Percentiles rank a stretch among this genome's conserved stretches.
phyloP scores from a whole-genome alignment of 2,113 vertebrate species.

The Procapra przewalskii region DNA sequence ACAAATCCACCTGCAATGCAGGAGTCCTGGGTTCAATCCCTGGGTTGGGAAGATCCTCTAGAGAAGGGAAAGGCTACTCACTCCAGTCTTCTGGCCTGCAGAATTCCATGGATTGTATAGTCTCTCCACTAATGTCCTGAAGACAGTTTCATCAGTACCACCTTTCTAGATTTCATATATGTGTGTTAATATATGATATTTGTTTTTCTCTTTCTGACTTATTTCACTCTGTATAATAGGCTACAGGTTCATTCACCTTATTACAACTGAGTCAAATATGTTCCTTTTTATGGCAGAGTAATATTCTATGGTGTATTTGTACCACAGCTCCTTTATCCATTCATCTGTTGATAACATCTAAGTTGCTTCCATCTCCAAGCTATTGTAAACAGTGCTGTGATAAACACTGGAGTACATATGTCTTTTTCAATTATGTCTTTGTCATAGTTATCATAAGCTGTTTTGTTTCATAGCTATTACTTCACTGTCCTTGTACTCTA shows the following conservation, averaged over 20 bases:
- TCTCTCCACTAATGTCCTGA: background rate
- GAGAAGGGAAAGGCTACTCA: background rate
- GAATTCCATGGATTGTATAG: background rate
- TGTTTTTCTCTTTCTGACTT: background rate
- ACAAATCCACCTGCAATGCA: background rate
- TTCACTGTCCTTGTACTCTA: background rate
- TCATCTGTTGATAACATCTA: background rate
- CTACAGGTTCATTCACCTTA: background rate
- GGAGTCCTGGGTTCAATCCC: background rate
- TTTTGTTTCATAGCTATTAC: background rate
- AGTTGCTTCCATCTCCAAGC: background rate
- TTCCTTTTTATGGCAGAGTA: background rate
- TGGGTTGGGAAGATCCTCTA: background rate
- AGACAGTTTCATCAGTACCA: background rate
- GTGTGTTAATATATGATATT: background rate
- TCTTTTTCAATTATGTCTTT: background rate
- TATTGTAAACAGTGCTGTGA: background rate
- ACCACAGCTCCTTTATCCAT: background rate
- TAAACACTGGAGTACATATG: background rate
- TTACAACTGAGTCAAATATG: background rate
- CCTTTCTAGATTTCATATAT: background rate
- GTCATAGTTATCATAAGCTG: background rate
- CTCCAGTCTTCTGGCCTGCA: background rate
- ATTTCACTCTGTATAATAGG: background rate
- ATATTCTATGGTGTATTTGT: background rate